phyloP scores from a whole-genome alignment of 2,797 vertebrate species.

The Clarias pachynema region DNA sequence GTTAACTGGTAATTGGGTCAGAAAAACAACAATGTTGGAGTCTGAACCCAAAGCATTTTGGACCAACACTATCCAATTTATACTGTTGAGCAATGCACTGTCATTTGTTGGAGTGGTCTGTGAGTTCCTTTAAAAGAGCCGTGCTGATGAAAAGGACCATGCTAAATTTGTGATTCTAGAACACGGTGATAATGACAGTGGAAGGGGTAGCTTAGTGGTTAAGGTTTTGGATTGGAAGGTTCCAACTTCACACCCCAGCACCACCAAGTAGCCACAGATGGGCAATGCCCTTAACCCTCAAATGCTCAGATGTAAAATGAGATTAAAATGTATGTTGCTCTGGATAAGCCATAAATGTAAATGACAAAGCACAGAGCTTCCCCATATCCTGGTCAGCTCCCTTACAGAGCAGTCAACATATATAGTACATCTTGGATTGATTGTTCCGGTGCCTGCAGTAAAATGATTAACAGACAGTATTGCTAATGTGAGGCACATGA shows the following conservation, averaged over 20 bases:
- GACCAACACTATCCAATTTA: not conserved
- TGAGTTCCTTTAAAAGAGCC: not conserved
- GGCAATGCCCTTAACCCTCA: too few species aligned
- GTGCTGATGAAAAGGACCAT: not conserved
- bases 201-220: too few species aligned
- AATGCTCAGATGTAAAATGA: too few species aligned
- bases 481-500: not conserved
- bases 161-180: not conserved
- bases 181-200: not conserved
- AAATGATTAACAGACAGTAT: not conserved
- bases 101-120: not conserved
- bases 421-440: not conserved
- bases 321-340: too few species aligned
- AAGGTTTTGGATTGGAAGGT: too few species aligned
- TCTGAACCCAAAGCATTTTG: not conserved
- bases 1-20: not conserved
- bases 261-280: too few species aligned
- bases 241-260: too few species aligned
- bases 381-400: not conserved
- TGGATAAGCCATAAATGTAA: too few species aligned
- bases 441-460: not conserved
- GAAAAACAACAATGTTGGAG: not conserved
- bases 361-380: not conserved
- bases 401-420: not conserved
- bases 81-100: not conserved